Percentiles rank a stretch among this genome's conserved stretches.
Conservation (phyloP, 2,113 vertebrate species). For the Herpailurus yagouaroundi region DNA sequence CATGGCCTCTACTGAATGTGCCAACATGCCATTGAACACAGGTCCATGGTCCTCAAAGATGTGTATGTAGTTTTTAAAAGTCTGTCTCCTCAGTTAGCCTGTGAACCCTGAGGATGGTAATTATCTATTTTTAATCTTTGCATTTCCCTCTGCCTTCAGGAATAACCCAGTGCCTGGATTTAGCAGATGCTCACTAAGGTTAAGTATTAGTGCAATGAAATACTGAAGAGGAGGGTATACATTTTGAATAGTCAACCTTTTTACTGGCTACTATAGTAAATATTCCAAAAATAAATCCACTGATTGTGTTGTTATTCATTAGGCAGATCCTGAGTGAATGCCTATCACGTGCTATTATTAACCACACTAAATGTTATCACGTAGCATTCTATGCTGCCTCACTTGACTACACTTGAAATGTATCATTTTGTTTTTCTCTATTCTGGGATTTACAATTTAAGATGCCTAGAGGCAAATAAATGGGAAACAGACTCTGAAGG, state of each 20-base stretch:
- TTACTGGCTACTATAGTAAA: neutral
- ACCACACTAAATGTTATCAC: fast-evolving
- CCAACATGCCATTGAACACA: neutral
- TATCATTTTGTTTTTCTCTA: neutral
- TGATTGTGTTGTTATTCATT: neutral
- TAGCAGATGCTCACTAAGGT: neutral
- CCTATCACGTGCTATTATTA: neutral
- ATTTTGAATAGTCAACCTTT: neutral
- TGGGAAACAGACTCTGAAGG: neutral
- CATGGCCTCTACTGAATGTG: neutral
- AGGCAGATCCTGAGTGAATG: neutral
- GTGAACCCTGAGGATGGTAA: neutral
- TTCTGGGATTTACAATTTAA: neutral
- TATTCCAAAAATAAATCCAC: neutral
- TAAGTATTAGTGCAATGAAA: neutral
- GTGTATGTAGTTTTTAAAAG: neutral
- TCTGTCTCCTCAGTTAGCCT: neutral
- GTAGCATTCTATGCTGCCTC: neutral
- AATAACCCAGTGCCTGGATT: neutral
- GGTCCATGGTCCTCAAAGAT: neutral
- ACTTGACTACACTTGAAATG: neutral
- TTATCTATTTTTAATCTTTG: neutral
- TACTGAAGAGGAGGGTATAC: neutral
- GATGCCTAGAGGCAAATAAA: neutral
- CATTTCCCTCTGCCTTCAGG: neutral